Evolutionary conservation across 2,888 invertebrate genomes (phyloP), one percentile per base, ranked within the genome.

Genomic region (Meteorus colon): DNA sequence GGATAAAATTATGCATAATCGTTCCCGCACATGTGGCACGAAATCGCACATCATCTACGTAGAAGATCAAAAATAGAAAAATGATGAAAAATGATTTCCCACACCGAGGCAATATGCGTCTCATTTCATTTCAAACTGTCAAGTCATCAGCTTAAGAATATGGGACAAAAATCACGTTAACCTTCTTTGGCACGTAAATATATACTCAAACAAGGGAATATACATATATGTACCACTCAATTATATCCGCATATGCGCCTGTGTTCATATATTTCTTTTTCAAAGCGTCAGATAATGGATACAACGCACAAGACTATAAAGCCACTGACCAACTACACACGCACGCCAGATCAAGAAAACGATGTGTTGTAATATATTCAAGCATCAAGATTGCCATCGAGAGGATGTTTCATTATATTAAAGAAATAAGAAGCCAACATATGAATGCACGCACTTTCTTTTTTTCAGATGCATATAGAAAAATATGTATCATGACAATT

Each of bases 341-440:
- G 55, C 19, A 8, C 55, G 19, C 19, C 19, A 55, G 5, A 55
- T 55, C 19, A 19, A 19, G 8, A 55, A 55, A 6, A 55, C 19
- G 55, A 55, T 55, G 19, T 55, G 55, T 19, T 19, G 55, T 19
- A 55, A 55, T 55, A 55, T 55, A 55, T 55, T 55, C 55, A 19
- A 19, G 19, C 1, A 55, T 55, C 55, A 55, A 55, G 55, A 55
- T 55, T 55, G 55, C 6, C 10, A 55, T 19, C 8, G 24, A 48
- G 48, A 16, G 19, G 19, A 55, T 55, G 55, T 19, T 55, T 8
- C 8, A 55, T 5, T 55, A 4, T 24, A 19, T 55, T 3, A 55
- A 19, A 19, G n/a, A 1, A n/a, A 55, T 19, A 55, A 19, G 6
- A 19, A 48, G n/a, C 19, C n/a, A 48, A 16, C 55, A 24, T 55